Evolutionary conservation across 1,140 invertebrate genomes (phyloP).

Genomic region (Augochlora pura): DNA sequence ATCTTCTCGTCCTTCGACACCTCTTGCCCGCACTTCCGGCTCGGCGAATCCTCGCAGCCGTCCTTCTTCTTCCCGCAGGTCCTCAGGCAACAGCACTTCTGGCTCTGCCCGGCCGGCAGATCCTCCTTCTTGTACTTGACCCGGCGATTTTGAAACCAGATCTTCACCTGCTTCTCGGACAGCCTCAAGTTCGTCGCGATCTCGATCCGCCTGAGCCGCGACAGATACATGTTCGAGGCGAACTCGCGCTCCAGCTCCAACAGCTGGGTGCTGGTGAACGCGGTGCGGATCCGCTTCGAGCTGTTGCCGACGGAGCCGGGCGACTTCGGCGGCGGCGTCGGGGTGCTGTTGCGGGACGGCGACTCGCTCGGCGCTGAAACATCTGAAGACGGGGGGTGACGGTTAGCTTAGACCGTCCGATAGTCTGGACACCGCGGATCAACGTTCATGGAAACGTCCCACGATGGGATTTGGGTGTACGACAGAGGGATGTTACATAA

Average conservation of each 20-base stretch:
- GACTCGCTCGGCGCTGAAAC: slow-evolving; percentile 78
- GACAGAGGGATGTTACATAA: too few relatives aligned
- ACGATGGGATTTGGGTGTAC: not conserved
- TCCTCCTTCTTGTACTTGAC: slow-evolving; percentile 96
- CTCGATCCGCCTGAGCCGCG: slow-evolving; percentile 92
- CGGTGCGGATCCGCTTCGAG: slow-evolving; percentile 92
- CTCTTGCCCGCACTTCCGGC: slow-evolving; percentile 51
- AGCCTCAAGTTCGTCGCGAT: slow-evolving; percentile 93
- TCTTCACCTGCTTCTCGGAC: slow-evolving; percentile 97
- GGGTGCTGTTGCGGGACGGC: slow-evolving; percentile 80
- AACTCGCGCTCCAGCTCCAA: slow-evolving; percentile 96
- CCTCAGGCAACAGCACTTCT: slow-evolving; percentile 81
- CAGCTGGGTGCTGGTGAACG: slow-evolving; percentile 95
- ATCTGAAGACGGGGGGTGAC: slow-evolving; percentile 63
- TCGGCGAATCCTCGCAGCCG: slow-evolving; percentile 70
- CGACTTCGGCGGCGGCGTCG: slow-evolving; percentile 81
- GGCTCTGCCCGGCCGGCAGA: slow-evolving; percentile 70
- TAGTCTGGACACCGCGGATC: not conserved
- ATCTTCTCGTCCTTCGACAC: slow-evolving; percentile 22
- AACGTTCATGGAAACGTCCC: not conserved
- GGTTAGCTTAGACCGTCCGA: not conserved
- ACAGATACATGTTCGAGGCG: slow-evolving; percentile 94
- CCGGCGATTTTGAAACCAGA: slow-evolving; percentile 95
- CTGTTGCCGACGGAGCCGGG: slow-evolving; percentile 81
- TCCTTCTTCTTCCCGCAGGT: slow-evolving; percentile 82